These are phyloP conservation scores for Colinus virginianus DNA, from an alignment of 2,113 vertebrate genomes.

Conservation along the genomic window DNA sequence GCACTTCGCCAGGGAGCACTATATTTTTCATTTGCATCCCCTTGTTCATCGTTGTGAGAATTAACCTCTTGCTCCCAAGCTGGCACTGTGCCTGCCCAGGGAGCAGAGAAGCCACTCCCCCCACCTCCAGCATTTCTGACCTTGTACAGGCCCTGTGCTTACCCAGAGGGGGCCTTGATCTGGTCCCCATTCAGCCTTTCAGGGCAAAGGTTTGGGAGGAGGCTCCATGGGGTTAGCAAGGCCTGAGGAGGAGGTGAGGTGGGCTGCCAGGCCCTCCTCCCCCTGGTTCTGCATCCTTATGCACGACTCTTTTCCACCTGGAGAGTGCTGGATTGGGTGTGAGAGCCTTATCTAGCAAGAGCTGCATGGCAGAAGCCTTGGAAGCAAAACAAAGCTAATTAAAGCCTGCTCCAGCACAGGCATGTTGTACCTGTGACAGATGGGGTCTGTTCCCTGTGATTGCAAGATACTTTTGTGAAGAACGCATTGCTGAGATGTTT, in stretches of 20 bases:
- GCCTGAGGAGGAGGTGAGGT: background rate
- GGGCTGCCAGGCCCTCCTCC: background rate
- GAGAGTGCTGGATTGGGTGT: background rate
- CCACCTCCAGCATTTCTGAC: background rate
- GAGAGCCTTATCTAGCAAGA: background rate
- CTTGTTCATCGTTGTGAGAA: background rate
- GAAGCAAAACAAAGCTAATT: slow-evolving; percentile 22
- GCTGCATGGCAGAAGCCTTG: slow-evolving; percentile 15
- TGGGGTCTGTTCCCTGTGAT: background rate
- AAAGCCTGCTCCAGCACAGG: background rate
- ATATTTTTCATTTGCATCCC: slow-evolving; percentile 40
- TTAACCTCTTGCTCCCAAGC: background rate
- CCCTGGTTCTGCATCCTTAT: fast-evolving
- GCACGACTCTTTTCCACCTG: background rate
- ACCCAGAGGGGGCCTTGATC: background rate
- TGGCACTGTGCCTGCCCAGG: background rate
- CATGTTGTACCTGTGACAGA: slow-evolving; percentile 21
- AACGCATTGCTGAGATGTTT: background rate
- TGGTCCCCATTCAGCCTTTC: background rate
- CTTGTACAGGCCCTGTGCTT: background rate
- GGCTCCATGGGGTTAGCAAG: background rate
- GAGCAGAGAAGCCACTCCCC: background rate
- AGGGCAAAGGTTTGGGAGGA: background rate
- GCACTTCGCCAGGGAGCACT: slow-evolving; percentile 36
- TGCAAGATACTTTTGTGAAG: background rate